Conservation (phyloP, 2,113 vertebrate genomes). For the Paramormyrops kingsleyae region DNA sequence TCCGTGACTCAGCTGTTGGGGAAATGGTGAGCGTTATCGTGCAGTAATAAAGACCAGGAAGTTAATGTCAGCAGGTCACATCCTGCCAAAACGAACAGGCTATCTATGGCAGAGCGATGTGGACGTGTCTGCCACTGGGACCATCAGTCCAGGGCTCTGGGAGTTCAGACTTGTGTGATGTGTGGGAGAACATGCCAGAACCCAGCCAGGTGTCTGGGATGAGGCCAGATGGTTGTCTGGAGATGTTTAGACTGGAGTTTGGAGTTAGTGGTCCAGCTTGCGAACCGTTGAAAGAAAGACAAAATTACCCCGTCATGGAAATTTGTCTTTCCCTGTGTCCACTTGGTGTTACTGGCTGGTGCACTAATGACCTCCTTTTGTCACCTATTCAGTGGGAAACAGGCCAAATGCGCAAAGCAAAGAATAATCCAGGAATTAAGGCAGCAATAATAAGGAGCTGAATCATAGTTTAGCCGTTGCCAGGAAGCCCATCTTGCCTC, state of each 20-base stretch:
- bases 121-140: background rate
- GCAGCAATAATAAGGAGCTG: background rate
- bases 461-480: background rate
- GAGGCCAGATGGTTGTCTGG: background rate
- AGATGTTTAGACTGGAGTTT: slow-evolving; percentile 15
- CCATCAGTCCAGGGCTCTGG: background rate
- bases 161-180: background rate
- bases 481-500: background rate
- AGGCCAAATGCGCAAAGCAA: background rate
- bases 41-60: background rate
- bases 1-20: background rate
- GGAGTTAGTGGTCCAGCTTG: background rate
- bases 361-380: background rate
- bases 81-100: background rate
- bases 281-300: background rate
- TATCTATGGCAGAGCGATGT: background rate
- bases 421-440: background rate
- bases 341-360: background rate
- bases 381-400: background rate
- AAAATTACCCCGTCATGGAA: background rate
- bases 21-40: background rate
- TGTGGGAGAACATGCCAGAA: background rate
- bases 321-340: background rate
- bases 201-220: background rate
- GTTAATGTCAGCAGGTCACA: background rate